Conservation (phyloP, 2,797 vertebrate species). For the Typhlichthys eigenmanni region DNA sequence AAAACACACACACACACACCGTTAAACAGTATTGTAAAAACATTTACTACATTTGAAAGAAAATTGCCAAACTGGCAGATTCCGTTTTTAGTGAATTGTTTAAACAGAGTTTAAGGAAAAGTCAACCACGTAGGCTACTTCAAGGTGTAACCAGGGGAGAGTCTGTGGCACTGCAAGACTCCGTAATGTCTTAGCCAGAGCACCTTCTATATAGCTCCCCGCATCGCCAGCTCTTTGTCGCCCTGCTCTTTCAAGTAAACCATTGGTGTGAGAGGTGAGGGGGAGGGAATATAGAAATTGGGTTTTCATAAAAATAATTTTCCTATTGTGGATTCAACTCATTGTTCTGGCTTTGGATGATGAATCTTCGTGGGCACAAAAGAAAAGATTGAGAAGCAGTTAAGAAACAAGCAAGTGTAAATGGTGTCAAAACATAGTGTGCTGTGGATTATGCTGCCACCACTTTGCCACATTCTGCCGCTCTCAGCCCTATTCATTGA, state of each 20-base stretch:
- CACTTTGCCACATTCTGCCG: slow-evolving; percentile 59
- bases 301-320: slow-evolving; percentile 80
- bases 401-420: slow-evolving; percentile 75
- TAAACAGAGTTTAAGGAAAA: slow-evolving; percentile 29
- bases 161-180: slow-evolving; percentile 42
- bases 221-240: neutral
- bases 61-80: slow-evolving; percentile 61
- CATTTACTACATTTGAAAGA: slow-evolving; percentile 58
- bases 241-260: slow-evolving; percentile 50
- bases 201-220: slow-evolving; percentile 31
- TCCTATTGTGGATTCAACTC: slow-evolving; percentile 81
- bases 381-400: slow-evolving; percentile 78
- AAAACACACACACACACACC: slow-evolving; percentile 23
- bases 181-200: slow-evolving; percentile 56
- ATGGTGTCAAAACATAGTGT: slow-evolving; percentile 73
- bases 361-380: slow-evolving; percentile 80
- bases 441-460: slow-evolving; percentile 67
- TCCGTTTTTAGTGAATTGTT: slow-evolving; percentile 32
- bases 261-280: slow-evolving; percentile 42
- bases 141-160: slow-evolving; percentile 65
- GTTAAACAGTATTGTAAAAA: slow-evolving; percentile 62
- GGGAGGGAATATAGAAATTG: slow-evolving; percentile 50
- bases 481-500: slow-evolving; percentile 43
- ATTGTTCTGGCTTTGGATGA: slow-evolving; percentile 81
- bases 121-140: slow-evolving; percentile 39